These are phyloP conservation scores for Mastomys coucha DNA, from an alignment of 2,113 vertebrate species.

Conservation along the genomic window DNA sequence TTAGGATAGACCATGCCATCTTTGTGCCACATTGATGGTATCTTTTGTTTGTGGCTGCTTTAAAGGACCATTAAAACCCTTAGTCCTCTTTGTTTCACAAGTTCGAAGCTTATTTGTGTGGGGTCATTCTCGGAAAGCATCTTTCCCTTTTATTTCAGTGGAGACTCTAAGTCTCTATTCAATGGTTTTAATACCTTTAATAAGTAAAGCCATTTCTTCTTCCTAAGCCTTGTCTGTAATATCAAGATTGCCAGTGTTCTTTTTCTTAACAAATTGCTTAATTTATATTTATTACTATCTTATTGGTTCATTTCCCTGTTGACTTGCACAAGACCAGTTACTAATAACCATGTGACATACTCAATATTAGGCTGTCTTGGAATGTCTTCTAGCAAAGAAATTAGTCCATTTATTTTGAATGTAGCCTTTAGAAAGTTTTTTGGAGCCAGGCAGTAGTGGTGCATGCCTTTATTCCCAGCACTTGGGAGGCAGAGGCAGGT, in stretches of 20 bases:
- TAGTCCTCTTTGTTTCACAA: background rate
- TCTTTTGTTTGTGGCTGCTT: background rate
- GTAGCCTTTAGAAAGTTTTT: background rate
- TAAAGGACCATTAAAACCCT: background rate
- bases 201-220: background rate
- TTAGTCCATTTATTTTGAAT: background rate
- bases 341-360: background rate
- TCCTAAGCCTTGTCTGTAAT: background rate
- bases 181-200: background rate
- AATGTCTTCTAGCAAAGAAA: background rate
- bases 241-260: background rate
- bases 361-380: background rate
- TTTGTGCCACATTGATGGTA: background rate
- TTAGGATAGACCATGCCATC: background rate
- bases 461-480: too few relatives aligned
- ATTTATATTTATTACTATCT: background rate
- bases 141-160: background rate
- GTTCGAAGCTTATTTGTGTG: background rate
- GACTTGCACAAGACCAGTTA: background rate
- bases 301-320: background rate
- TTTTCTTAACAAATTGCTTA: background rate
- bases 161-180: background rate
- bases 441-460: too few relatives aligned
- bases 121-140: background rate
- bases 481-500: too few relatives aligned